Evolutionary conservation across 2,888 invertebrate species (phyloP).

Genomic region (Rhodophaea formosa): DNA sequence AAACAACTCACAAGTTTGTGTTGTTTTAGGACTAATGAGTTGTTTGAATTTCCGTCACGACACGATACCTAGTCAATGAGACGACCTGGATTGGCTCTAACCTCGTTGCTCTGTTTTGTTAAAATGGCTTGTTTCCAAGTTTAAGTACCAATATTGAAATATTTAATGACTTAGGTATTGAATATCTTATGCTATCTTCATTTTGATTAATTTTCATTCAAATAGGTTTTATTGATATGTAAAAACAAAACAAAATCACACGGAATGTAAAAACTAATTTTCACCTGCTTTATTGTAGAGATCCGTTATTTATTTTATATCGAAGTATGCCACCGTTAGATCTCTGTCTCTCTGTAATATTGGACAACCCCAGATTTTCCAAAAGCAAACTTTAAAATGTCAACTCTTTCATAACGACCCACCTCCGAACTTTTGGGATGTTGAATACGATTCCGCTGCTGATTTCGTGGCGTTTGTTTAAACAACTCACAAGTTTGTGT

Average conservation of each 20-base stretch:
- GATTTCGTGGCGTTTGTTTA: slow-evolving; percentile 51
- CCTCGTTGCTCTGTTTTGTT: too few relatives aligned
- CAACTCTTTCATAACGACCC: slow-evolving; percentile 30
- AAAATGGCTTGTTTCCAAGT: too few relatives aligned
- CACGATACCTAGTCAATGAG: too few relatives aligned
- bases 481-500: slow-evolving; percentile 59
- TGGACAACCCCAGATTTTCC: slow-evolving; percentile 4
- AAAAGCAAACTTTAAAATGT: slow-evolving; percentile 27
- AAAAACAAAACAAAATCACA: too few relatives aligned
- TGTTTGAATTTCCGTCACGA: slow-evolving; percentile 53
- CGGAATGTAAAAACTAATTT: too few relatives aligned
- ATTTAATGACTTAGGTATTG: too few relatives aligned
- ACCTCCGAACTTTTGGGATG: slow-evolving; percentile 37
- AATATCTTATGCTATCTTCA: too few relatives aligned
- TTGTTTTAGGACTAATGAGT: slow-evolving; percentile 71
- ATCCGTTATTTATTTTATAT: not conserved
- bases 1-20: slow-evolving; percentile 53
- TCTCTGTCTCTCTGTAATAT: slow-evolving; percentile 11
- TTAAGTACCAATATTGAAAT: too few relatives aligned
- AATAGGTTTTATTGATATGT: too few relatives aligned
- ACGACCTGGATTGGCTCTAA: too few relatives aligned
- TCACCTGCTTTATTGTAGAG: too few relatives aligned
- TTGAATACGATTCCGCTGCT: slow-evolving; percentile 36
- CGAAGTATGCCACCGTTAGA: not conserved
- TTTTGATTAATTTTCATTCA: too few relatives aligned